Evolutionary conservation across 1,140 invertebrate species (phyloP), one percentile per base, ranked within the genome.

Genomic region (Neelides sp.): DNA sequence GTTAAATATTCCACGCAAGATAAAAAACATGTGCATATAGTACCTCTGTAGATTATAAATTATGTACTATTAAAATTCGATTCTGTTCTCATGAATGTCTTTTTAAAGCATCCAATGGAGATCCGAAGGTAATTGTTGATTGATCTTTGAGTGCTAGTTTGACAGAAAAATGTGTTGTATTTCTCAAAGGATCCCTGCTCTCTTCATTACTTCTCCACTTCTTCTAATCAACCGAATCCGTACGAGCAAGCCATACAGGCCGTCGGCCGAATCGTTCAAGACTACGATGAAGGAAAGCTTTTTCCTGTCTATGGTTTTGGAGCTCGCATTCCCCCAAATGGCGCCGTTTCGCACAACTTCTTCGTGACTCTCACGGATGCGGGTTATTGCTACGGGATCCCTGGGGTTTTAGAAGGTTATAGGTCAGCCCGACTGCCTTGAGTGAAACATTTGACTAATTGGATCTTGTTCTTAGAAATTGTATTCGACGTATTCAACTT

Each of bases 91-190:
- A n/a, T n/a, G n/a, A n/a, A n/a, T n/a, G n/a, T n/a, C n/a, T n/a
- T n/a, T n/a, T n/a, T n/a, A n/a, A n/a, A 78, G 76, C 74, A 12
- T 81, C 79, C 8, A 81, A 81, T 69, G 75, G 78, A 12, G 70
- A 78, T 58, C 76, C 77, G 7, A 64, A 68, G 35, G 63, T 69
- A n/a, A n/a, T n/a, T n/a, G n/a, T n/a, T n/a, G n/a, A n/a, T n/a
- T n/a, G n/a, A n/a, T n/a, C n/a, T n/a, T n/a, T n/a, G n/a, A n/a
- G n/a, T n/a, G n/a, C n/a, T n/a, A n/a, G n/a, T n/a, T n/a, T n/a
- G n/a, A n/a, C n/a, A n/a, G n/a, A n/a, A n/a, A n/a, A n/a, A n/a
- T n/a, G n/a, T n/a, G n/a, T n/a, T n/a, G n/a, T n/a, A n/a, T n/a
- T n/a, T n/a, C n/a, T n/a, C n/a, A n/a, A n/a, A n/a, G n/a, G n/a